phyloP scores from a whole-genome alignment of 2,888 invertebrate genomes.

The Lasioglossum villosulum region DNA sequence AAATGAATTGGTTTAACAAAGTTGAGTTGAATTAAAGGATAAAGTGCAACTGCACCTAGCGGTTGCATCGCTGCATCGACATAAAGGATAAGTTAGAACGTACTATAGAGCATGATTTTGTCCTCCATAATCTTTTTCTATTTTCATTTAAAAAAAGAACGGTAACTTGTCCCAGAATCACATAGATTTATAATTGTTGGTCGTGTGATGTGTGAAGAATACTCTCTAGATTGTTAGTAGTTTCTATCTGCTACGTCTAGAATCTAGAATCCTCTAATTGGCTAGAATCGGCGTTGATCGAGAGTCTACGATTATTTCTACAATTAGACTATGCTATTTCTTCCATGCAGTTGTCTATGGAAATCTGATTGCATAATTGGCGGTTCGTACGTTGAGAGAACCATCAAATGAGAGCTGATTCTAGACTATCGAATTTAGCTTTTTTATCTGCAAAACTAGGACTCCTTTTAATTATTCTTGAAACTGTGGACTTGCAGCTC shows the following conservation, averaged over 20 bases:
- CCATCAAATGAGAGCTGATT: slow-evolving; percentile 3
- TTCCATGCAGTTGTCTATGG: neutral
- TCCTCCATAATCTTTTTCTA: too few species aligned
- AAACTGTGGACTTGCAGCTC: neutral
- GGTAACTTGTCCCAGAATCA: too few species aligned
- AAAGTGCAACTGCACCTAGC: too few species aligned
- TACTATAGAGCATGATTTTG: too few species aligned
- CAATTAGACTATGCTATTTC: neutral
- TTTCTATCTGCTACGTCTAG: neutral
- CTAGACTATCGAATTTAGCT: neutral
- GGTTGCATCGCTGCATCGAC: too few species aligned
- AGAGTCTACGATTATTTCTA: slow-evolving; percentile 1
- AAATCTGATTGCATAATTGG: neutral
- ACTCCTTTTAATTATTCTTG: neutral
- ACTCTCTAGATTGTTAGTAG: neutral
- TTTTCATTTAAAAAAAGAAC: too few species aligned
- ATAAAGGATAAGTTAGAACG: too few species aligned
- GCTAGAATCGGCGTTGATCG: neutral
- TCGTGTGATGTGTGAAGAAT: neutral
- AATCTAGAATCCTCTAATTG: neutral
- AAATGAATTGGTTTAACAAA: too few species aligned
- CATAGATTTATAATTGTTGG: neutral
- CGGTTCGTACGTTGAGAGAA: neutral
- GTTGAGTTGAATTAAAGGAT: too few species aligned
- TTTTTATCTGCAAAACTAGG: neutral